Percentiles rank a stretch among this genome's conserved stretches.
These are phyloP conservation scores for Drosophila takahashii DNA, from an alignment of 1,140 invertebrate genomes.

Conservation along the genomic window DNA sequence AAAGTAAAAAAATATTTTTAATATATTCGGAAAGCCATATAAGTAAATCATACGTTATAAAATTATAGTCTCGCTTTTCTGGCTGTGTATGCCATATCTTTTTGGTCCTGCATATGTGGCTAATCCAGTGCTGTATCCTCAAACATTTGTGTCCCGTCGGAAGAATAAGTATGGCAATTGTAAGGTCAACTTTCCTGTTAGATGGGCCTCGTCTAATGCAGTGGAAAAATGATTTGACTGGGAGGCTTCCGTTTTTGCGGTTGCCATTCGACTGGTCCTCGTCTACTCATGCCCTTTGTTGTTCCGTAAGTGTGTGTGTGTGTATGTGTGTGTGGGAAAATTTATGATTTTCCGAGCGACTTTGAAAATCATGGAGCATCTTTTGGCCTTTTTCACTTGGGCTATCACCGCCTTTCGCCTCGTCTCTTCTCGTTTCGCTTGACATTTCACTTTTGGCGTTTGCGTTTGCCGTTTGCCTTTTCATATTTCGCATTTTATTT, in stretches of 20 bases:
- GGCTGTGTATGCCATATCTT: not conserved
- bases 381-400: slow-evolving; percentile 27
- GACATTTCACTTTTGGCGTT: slow-evolving; percentile 78
- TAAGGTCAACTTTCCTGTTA: slow-evolving; percentile 40
- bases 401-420: slow-evolving; percentile 23
- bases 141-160: slow-evolving; percentile 12
- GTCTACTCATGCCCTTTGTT: slow-evolving; percentile 37
- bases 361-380: slow-evolving; percentile 65
- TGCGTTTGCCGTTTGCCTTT: slow-evolving; percentile 41
- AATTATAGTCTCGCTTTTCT: not conserved
- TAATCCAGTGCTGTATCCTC: slow-evolving; percentile 9
- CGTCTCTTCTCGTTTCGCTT: slow-evolving; percentile 55
- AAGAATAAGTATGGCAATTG: slow-evolving; percentile 45
- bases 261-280: slow-evolving; percentile 29
- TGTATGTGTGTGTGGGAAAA: slow-evolving; percentile 56
- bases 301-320: slow-evolving; percentile 5
- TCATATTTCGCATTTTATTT: slow-evolving; percentile 53
- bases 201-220: slow-evolving; percentile 69
- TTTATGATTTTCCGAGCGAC: slow-evolving; percentile 79
- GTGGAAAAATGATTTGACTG: slow-evolving; percentile 81
- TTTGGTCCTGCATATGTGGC: slow-evolving; percentile 25
- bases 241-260: slow-evolving; percentile 63
- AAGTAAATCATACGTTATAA: not conserved
- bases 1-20: no score
- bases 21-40: no score